These are phyloP conservation scores for Hoplodrina ambigua DNA, from an alignment of 2,888 invertebrate species.

Conservation along the genomic window DNA sequence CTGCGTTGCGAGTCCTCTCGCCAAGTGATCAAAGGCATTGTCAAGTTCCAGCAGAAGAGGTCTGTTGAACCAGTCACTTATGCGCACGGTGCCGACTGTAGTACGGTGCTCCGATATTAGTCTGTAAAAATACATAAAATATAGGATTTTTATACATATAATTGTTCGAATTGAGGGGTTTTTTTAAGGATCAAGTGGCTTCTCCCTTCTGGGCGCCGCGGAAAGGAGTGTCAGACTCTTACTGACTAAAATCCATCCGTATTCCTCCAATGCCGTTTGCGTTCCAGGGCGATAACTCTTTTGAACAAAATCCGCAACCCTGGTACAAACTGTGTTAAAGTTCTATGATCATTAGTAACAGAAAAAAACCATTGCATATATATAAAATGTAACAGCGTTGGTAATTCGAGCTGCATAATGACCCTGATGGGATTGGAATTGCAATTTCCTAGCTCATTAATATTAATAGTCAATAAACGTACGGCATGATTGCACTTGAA, in stretches of 20 bases:
- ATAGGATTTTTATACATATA: too few relatives aligned
- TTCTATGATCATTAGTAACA: background rate
- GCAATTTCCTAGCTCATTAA: constrained; percentile 43
- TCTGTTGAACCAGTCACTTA: constrained; percentile 93
- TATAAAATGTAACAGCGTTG: background rate
- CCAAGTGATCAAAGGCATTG: constrained; percentile 93
- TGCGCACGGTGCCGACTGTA: constrained; percentile 89
- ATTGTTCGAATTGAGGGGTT: too few relatives aligned
- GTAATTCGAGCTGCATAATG: background rate
- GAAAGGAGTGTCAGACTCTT: too few relatives aligned
- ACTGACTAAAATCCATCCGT: too few relatives aligned
- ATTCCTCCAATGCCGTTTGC: too few relatives aligned
- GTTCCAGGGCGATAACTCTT: too few relatives aligned
- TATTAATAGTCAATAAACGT: constrained; percentile 33
- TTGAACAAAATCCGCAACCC: too few relatives aligned
- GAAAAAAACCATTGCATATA: background rate
- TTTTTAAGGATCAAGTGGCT: too few relatives aligned
- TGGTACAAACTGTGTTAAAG: background rate
- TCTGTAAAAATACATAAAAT: constrained; percentile 74
- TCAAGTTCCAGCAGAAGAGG: constrained; percentile 92
- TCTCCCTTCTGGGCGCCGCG: too few relatives aligned
- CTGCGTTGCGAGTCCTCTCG: constrained; percentile 94
- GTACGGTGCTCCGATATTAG: constrained; percentile 91
- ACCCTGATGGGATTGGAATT: constrained; percentile 6
- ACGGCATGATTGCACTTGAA: constrained; percentile 10